Conservation (phyloP, 2,113 vertebrate species). For the Dipodomys merriami region DNA sequence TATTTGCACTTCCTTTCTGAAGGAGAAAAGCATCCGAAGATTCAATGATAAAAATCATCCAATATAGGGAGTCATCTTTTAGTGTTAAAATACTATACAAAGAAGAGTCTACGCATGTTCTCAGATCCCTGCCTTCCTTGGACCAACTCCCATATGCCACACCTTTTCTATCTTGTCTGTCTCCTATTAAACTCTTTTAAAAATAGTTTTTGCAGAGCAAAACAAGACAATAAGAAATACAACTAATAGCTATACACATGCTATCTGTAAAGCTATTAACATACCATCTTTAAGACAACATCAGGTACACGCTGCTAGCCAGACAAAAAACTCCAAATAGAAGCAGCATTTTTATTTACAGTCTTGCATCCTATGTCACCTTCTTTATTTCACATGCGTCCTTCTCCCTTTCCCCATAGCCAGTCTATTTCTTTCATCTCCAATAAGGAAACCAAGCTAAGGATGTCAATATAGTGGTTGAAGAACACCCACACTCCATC, state of each 20-base stretch:
- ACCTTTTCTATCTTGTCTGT: neutral
- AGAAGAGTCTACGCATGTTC: fast-evolving
- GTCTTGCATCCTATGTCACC: neutral
- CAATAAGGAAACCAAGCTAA: neutral
- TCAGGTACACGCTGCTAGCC: neutral
- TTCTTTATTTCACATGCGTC: neutral
- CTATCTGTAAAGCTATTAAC: neutral
- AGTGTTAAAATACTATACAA: neutral
- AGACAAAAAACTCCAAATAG: neutral
- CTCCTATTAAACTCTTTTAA: neutral
- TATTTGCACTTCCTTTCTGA: neutral
- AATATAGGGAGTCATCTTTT: neutral
- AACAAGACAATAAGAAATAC: neutral
- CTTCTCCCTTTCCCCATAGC: neutral
- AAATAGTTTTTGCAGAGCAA: neutral
- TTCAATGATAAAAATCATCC: neutral
- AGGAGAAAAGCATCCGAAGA: neutral
- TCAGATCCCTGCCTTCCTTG: neutral
- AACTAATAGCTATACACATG: neutral
- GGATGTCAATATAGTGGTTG: neutral
- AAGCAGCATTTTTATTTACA: neutral
- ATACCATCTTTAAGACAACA: neutral
- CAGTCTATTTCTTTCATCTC: neutral
- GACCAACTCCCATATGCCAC: neutral
- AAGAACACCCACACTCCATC: neutral